Evolutionary conservation across 1,140 invertebrate genomes (phyloP), one percentile per base, ranked within the genome.

Genomic region (Calycopis cecrops): DNA sequence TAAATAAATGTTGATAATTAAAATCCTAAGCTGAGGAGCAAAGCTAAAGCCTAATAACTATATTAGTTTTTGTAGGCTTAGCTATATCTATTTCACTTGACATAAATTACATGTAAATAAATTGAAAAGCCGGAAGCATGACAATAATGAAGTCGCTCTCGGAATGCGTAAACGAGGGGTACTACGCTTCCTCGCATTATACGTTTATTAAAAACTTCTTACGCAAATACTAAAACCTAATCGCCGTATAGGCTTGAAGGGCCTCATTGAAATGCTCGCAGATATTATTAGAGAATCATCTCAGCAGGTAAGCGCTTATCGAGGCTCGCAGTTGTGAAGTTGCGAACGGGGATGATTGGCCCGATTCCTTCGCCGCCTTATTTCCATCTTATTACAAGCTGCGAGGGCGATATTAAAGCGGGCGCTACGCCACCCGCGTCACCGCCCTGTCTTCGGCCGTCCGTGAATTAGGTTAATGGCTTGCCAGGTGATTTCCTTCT

Each of bases 381-480:
- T 86, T 86, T 86, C 83, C 80, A 86, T 86, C 75, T 86, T 82
- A 84, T 84, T 86, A 83, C 83, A 68, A 28, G 75, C 70, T 72
- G 79, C 69, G 72, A 76, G 55, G 67, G 76, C 73, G 80, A 84
- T 86, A 86, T 84, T 84, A 85, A 82, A 83, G 67, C 76, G 71
- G 74, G 77, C 72, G 76, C 77, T 69, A 67, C 73, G 71, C 76
- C 77, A 67, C 71, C 78, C 76, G 72, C 74, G 73, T 73, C 79
- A 76, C 78, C 80, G 79, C 82, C 79, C 79, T 83, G 83, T 83
- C 83, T 83, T 81, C 75, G 76, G 14, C 38, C 72, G 69, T 78
- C 76, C 79, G 76, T 84, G 81, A 86, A 86, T 86, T 86, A 82
- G 81, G 81, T 85, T 86, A 85, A 86, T 86, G 79, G 83, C 75